Base-by-base conservation (phyloP, 2,113 vertebrate species). In the Machaerirhynchus nigripectus region DNA sequence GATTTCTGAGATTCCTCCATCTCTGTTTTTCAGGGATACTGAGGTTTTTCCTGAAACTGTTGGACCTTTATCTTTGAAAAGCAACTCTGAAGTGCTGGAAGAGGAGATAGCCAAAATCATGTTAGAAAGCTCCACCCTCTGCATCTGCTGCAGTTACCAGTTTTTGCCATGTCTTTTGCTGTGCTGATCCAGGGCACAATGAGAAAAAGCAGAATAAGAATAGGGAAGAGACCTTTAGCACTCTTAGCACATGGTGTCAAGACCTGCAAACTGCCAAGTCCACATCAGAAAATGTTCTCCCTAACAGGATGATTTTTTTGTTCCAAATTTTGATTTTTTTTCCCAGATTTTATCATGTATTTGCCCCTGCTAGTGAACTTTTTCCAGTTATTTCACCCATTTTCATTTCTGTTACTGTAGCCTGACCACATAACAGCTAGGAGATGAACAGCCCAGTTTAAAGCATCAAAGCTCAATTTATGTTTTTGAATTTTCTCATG, bases 171-270 rank as follows among this genome's bases (percentile, higher is more conserved):
- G 20, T 18, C 39, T 84, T 78, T 28, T 13, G 13, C 52, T 78
- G 15, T 10, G 4, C 28, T 67, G 30, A 64, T 30, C 15, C 33
- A 73, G 4, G 4, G 22, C 23, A 68, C 28, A 56, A 16, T 52
- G 35, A 52, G 9, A 28, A 84, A 80, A 84, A 87, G 23, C 19
- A 71, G 57, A 93, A 49, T 49, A 80, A 70, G 56, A 59, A 71
- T 33, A 52, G 4, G 35, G 49, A 88, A 68, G 28, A 13, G 13
- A 85, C 6, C 3, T 70, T 57, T 35, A 57, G 15, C 26, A 35
- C 7, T 11, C 31, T 37, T 84, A 46, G 31, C 26, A 39, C 0
- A 0, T 16, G 42, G 7, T 30, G 79, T 53, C 15, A 28, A 65
- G 37, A 53, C 52, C 33, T 85, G 7, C 15, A 69, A 59, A 5